phyloP scores from a whole-genome alignment of 2,797 vertebrate genomes.

The Hydrocynus forskahlii region DNA sequence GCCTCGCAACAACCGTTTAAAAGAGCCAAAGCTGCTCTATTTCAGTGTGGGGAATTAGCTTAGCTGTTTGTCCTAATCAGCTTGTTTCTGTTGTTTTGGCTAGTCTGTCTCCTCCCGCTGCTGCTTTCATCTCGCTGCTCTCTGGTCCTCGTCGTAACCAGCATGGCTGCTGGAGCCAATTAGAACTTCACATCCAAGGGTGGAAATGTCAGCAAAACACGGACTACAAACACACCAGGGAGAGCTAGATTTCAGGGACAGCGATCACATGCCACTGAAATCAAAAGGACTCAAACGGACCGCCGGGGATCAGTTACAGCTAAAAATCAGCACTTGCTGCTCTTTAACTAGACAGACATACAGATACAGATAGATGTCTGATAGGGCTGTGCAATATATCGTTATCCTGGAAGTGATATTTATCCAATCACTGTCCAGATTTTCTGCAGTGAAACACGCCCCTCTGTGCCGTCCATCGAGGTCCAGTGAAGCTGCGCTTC shows the following conservation, averaged over 20 bases:
- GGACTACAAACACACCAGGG: not conserved
- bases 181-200: conserved; percentile 5
- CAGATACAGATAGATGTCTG: not conserved
- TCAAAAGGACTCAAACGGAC: not conserved
- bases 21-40: conserved; percentile 45
- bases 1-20: not conserved
- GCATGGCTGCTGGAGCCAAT: conserved; percentile 8
- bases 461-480: too few relatives aligned
- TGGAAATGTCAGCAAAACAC: not conserved
- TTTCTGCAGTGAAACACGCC: too few relatives aligned
- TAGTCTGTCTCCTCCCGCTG: not conserved
- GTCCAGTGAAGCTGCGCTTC: too few relatives aligned
- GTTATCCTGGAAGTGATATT: too few relatives aligned
- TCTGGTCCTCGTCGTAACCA: not conserved
- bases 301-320: not conserved
- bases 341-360: not conserved
- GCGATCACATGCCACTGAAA: not conserved
- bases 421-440: too few relatives aligned
- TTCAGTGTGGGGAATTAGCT: conserved; percentile 14
- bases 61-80: conserved; percentile 13
- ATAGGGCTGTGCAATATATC: too few relatives aligned
- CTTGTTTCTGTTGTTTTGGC: conserved; percentile 5
- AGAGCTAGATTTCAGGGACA: not conserved
- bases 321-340: not conserved
- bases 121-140: not conserved